Conservation (phyloP, 2,113 vertebrate genomes). For the Psettodes erumei region DNA sequence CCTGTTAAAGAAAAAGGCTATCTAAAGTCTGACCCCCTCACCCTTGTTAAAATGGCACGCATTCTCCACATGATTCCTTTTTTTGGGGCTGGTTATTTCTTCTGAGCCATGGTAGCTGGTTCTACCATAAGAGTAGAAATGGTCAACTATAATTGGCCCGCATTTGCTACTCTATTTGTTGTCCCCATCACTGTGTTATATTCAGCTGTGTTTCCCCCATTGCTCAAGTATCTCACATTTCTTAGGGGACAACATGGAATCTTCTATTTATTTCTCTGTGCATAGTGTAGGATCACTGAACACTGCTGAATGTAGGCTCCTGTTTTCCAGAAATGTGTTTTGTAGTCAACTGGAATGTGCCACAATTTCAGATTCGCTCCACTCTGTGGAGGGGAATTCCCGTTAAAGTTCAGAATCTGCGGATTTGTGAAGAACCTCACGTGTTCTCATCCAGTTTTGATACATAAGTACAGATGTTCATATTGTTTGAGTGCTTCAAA, state of each 20-base stretch:
- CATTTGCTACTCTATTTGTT: slow-evolving; percentile 66
- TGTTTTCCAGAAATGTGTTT: slow-evolving; percentile 55
- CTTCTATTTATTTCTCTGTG: slow-evolving; percentile 68
- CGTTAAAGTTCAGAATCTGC: not conserved
- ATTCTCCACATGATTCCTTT: slow-evolving; percentile 73
- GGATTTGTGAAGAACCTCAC: slow-evolving; percentile 21
- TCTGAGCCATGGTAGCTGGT: slow-evolving; percentile 66
- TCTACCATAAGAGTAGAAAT: slow-evolving; percentile 58
- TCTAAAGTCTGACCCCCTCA: slow-evolving; percentile 79
- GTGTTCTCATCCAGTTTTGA: slow-evolving; percentile 10
- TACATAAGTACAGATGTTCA: not conserved
- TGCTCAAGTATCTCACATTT: slow-evolving; percentile 65
- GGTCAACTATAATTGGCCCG: slow-evolving; percentile 68
- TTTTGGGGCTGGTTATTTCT: slow-evolving; percentile 67
- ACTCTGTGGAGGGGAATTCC: slow-evolving; percentile 28
- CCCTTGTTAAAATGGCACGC: slow-evolving; percentile 77
- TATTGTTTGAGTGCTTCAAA: not conserved
- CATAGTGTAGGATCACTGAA: slow-evolving; percentile 52
- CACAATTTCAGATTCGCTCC: slow-evolving; percentile 36
- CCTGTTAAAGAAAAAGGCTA: slow-evolving; percentile 80
- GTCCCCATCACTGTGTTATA: slow-evolving; percentile 57
- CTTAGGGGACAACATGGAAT: slow-evolving; percentile 49
- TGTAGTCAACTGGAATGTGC: slow-evolving; percentile 76
- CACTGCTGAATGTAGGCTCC: slow-evolving; percentile 60
- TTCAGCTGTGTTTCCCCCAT: slow-evolving; percentile 59